Conservation (phyloP, 2,888 invertebrate genomes). For the Elgonia sp. region DNA sequence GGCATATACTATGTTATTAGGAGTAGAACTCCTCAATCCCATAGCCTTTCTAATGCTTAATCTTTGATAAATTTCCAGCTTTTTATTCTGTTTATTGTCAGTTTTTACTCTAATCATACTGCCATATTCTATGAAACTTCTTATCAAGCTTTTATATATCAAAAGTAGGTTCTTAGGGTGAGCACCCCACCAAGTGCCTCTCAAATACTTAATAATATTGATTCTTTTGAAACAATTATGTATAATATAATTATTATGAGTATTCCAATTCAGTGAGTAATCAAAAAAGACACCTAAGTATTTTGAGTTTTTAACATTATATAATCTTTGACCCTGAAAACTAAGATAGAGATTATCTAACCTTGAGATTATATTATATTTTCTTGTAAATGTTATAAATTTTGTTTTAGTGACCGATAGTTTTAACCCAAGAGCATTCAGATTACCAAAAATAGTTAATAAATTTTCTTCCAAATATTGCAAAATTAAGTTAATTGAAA, state of each 20-base stretch:
- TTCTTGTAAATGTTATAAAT: neutral
- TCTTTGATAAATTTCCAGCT: no score
- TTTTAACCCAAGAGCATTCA: neutral
- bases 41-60: no score
- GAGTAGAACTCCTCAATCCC: no score
- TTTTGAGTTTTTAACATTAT: neutral
- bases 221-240: conserved; percentile 17
- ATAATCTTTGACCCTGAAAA: no score
- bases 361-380: no score
- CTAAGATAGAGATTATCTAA: no score
- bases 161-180: neutral
- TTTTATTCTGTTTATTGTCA: no score
- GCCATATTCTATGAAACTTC: neutral
- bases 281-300: conserved; percentile 41
- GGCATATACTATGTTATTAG: no score
- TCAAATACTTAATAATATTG: conserved; percentile 58
- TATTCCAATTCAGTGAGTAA: conserved; percentile 21
- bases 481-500: no score
- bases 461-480: no score
- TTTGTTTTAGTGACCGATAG: conserved; percentile 24
- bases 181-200: conserved; percentile 52
- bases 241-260: neutral
- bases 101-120: no score
- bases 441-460: no score
- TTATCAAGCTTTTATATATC: neutral